Conservation (phyloP, 1,140 invertebrate genomes). For the Drosophila guanche region DNA sequence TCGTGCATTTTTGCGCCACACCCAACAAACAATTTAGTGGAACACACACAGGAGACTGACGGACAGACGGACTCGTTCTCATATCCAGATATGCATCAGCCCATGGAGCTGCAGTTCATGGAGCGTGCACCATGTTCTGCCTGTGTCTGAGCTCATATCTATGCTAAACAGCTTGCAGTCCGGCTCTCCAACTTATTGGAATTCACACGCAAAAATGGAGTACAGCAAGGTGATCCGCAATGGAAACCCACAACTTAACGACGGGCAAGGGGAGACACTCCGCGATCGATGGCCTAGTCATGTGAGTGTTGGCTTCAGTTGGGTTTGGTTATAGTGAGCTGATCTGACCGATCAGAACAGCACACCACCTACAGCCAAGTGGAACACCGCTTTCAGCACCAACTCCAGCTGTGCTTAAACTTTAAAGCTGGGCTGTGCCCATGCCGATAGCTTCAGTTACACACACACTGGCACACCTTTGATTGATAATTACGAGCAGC, state of each 20-base stretch:
- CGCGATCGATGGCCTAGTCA: conserved; percentile 50
- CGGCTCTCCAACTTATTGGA: conserved; percentile 61
- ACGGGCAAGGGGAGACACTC: background rate
- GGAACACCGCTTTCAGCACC: conserved; percentile 60
- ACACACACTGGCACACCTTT: too few relatives aligned
- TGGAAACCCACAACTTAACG: conserved; percentile 43
- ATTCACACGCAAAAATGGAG: conserved; percentile 79
- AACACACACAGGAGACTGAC: conserved; percentile 39
- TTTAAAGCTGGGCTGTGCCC: too few relatives aligned
- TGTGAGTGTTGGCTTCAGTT: conserved; percentile 33
- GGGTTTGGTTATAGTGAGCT: background rate
- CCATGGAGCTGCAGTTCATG: conserved; percentile 11
- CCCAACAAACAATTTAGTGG: conserved; percentile 74
- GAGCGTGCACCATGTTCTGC: background rate
- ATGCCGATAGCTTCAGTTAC: too few relatives aligned
- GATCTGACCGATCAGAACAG: conserved; percentile 35
- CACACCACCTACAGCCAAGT: conserved; percentile 15
- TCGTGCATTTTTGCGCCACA: conserved; percentile 73
- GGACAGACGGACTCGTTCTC: too few relatives aligned
- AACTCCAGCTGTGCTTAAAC: conserved; percentile 56
- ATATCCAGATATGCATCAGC: conserved; percentile 62
- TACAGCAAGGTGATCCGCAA: conserved; percentile 66
- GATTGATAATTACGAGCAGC: too few relatives aligned
- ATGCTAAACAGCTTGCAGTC: conserved; percentile 54
- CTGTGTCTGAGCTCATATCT: conserved; percentile 12